phyloP scores from a whole-genome alignment of 2,888 invertebrate genomes.

The Myathropa florea region DNA sequence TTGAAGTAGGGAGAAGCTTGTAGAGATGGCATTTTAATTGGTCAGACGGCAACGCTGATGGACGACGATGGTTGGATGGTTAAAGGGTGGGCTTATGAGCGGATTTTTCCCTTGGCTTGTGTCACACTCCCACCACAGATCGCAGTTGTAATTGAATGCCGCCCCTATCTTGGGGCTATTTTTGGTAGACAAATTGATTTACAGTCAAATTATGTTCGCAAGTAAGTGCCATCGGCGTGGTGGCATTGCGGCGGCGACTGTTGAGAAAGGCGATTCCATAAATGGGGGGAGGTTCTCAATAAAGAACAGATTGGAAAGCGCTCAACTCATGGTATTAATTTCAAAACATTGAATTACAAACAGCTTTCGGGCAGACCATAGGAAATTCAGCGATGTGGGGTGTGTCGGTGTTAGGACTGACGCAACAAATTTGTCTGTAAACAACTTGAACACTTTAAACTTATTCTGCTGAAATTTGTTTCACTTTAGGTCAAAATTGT shows the following conservation, averaged over 20 bases:
- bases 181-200: constrained; percentile 63
- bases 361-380: neutral
- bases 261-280: neutral
- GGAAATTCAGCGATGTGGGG: neutral
- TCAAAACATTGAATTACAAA: neutral
- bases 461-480: neutral
- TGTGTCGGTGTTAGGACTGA: no score
- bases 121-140: neutral
- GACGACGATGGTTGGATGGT: constrained; percentile 21
- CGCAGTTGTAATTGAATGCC: constrained; percentile 25
- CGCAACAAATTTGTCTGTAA: no score
- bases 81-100: constrained; percentile 4
- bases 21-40: constrained; percentile 45
- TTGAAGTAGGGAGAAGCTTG: neutral
- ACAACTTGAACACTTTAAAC: no score
- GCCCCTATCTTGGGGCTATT: constrained; percentile 42
- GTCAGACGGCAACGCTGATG: constrained; percentile 2
- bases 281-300: neutral
- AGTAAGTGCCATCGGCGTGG: neutral
- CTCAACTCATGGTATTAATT: neutral
- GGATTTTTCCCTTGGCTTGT: neutral
- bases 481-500: neutral
- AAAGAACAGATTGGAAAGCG: neutral
- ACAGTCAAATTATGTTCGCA: constrained; percentile 34
- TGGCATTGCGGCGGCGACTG: neutral